A percentile compares a stretch with the other conserved stretches of the same genome.
These are phyloP conservation scores for Mesocricetus auratus DNA, from an alignment of 2,113 vertebrate genomes.

Conservation along the genomic window DNA sequence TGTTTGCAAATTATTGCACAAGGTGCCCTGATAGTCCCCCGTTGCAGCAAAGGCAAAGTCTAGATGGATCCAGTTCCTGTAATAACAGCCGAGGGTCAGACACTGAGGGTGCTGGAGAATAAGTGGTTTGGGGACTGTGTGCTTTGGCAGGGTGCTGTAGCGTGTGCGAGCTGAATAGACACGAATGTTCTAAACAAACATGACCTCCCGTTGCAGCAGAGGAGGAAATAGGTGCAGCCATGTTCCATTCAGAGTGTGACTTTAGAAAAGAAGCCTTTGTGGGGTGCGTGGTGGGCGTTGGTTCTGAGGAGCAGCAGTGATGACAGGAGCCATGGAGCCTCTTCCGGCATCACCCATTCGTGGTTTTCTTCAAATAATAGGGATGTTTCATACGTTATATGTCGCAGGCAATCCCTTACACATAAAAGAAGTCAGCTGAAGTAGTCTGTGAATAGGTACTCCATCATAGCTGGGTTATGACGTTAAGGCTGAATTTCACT, in stretches of 20 bases:
- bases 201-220: conserved; percentile 81
- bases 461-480: not conserved
- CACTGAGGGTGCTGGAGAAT: conserved; percentile 80
- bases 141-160: conserved; percentile 83
- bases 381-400: not conserved
- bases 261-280: conserved; percentile 68
- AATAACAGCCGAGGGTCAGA: conserved; percentile 86
- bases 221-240: conserved; percentile 75
- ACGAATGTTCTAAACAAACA: conserved; percentile 87
- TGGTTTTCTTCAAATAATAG: not conserved
- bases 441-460: not conserved
- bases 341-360: not conserved
- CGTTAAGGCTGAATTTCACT: not conserved
- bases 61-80: conserved; percentile 85
- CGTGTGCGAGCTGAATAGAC: conserved; percentile 84
- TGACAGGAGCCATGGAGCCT: not conserved
- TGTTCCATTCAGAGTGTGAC: conserved; percentile 71
- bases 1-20: conserved; percentile 80
- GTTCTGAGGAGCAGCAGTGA: conserved; percentile 68
- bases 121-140: conserved; percentile 82
- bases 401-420: not conserved
- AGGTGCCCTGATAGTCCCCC: conserved; percentile 74
- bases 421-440: not conserved
- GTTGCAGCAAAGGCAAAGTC: conserved; percentile 76
- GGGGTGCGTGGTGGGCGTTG: conserved; percentile 61